These are phyloP conservation scores for Aplocera efformata DNA, from an alignment of 2,888 invertebrate genomes.

Conservation along the genomic window DNA sequence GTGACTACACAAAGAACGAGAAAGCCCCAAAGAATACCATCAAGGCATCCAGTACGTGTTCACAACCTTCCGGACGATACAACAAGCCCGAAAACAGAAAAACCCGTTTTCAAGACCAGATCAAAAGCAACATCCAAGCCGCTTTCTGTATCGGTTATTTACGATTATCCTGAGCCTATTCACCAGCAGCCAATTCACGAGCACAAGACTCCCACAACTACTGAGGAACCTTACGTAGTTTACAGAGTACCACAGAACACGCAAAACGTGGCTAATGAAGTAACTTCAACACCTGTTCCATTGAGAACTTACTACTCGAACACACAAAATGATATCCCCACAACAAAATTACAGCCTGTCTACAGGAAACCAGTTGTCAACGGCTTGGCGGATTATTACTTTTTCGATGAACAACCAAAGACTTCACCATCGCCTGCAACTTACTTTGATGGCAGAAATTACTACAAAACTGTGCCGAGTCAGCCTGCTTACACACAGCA, in stretches of 20 bases:
- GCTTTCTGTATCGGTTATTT: slow-evolving; percentile 69
- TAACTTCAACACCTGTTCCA: slow-evolving; percentile 82
- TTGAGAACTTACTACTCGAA: slow-evolving; percentile 82
- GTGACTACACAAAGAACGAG: slow-evolving; percentile 61
- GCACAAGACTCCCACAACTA: slow-evolving; percentile 61
- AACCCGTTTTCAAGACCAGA: slow-evolving; percentile 67
- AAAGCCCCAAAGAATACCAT: slow-evolving; percentile 63
- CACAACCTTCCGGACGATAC: slow-evolving; percentile 65
- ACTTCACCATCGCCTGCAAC: slow-evolving; percentile 79
- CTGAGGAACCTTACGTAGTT: slow-evolving; percentile 73
- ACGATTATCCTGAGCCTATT: slow-evolving; percentile 69
- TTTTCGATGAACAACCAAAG: slow-evolving; percentile 83
- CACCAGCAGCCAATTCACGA: slow-evolving; percentile 67
- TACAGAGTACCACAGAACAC: slow-evolving; percentile 74
- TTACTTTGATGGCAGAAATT: slow-evolving; percentile 69
- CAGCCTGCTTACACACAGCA: slow-evolving; percentile 27
- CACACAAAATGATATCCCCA: slow-evolving; percentile 75
- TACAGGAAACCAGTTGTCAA: slow-evolving; percentile 67
- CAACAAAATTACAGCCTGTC: slow-evolving; percentile 76
- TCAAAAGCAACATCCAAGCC: slow-evolving; percentile 75
- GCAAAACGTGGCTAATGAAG: slow-evolving; percentile 52
- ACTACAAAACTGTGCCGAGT: slow-evolving; percentile 62
- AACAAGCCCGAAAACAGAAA: slow-evolving; percentile 65
- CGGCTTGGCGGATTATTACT: slow-evolving; percentile 82
- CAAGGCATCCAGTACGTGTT: slow-evolving; percentile 66